These are phyloP conservation scores for Chrysopilus asiliformis DNA, from an alignment of 2,888 invertebrate genomes.

Conservation along the genomic window DNA sequence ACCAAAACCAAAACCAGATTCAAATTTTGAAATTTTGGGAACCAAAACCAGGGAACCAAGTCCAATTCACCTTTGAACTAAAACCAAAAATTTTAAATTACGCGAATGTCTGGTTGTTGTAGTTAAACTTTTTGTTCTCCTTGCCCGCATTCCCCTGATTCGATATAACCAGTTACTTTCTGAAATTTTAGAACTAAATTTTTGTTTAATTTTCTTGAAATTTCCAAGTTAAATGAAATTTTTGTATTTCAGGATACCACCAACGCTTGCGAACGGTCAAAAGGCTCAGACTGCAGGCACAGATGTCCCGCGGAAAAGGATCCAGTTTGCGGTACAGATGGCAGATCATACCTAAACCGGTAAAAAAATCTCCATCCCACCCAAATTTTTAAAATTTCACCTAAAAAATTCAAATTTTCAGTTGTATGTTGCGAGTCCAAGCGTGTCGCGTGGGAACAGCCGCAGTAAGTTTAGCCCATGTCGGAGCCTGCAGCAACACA, in stretches of 20 bases:
- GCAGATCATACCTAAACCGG: conserved; percentile 72
- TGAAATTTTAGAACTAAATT: no score
- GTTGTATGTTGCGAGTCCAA: conserved; percentile 36
- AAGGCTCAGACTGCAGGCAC: conserved; percentile 54
- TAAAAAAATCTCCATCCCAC: conserved; percentile 32
- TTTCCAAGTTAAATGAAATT: neutral
- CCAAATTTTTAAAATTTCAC: neutral
- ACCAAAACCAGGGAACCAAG: no score
- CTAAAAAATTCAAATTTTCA: conserved; percentile 10
- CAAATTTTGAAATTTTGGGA: no score
- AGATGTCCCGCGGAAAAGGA: conserved; percentile 73
- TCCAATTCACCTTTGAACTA: no score
- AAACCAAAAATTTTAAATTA: no score
- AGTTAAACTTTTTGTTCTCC: no score
- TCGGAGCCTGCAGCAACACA: conserved; percentile 35
- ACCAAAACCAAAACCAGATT: no score
- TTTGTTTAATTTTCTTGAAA: neutral
- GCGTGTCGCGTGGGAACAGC: conserved; percentile 34
- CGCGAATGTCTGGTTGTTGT: no score
- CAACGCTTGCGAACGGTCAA: conserved; percentile 48
- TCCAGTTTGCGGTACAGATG: conserved; percentile 78
- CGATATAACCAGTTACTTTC: no score
- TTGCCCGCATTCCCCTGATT: no score
- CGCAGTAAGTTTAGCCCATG: conserved; percentile 31
- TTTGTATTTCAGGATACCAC: conserved; percentile 36